Base-by-base conservation (phyloP, 2,888 invertebrate species). In the Tridacna gigas region DNA sequence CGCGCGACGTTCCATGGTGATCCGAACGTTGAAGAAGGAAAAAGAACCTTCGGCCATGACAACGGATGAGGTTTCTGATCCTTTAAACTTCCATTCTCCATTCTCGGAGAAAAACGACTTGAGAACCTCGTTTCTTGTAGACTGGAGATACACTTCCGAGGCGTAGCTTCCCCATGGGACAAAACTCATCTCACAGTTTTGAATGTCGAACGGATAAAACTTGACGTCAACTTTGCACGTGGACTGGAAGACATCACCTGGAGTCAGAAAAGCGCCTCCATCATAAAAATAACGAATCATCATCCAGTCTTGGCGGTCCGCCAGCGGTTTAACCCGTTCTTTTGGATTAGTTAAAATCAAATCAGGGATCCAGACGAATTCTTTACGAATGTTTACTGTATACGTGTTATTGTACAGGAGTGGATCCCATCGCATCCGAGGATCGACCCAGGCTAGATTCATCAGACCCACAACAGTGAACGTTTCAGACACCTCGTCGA, bases 21-120 rank as follows among this genome's bases (percentile, higher is more conserved):
- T 60, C 20, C 63, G 56, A 51, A 85, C 78, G 15, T 63, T 25
- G 26, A 82, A 66, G 25, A 74, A 80, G 13, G 82, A 73, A 18
- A 80, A 74, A 26, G 80, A 66, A 18, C 74, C 60, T 15, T 76
- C 77, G 13, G 65, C 45, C 13, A 48, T 60, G 0, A 83, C 65
- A 0, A 74, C 51, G 3, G 86, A 78, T 0, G 20, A 7, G 12
- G 51, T 63, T 28, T 28, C 18, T 22, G 69, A 69, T 28, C 69
- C 28, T 12, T 51, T 26, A 5, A 89, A 20, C 1, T 75, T 82
- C 89, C 89, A 89, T 61, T 87, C 88, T 3, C 87, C 89, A 69
- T 89, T 86, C 22, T 79, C 83, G 18, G 85, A 76, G 71, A 79
- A 88, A 48, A 77, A 85, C 5, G 37, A 37, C 15, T 9, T 45